A percentile compares a stretch with the other conserved stretches of the same genome.
These are phyloP conservation scores for Saimiri boliviensis DNA, from an alignment of 2,113 vertebrate species.

Conservation along the genomic window DNA sequence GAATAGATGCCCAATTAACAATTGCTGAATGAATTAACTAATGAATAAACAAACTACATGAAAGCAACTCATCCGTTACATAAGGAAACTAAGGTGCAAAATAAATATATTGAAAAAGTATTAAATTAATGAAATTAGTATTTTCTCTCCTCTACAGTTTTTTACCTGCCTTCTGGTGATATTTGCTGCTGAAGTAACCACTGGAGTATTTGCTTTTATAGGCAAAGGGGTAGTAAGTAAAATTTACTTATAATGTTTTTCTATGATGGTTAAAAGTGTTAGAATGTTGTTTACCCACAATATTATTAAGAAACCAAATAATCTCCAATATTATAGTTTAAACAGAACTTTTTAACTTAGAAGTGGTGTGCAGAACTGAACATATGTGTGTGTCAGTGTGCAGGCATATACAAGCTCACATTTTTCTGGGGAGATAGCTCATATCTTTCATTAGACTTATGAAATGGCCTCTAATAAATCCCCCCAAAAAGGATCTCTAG, in stretches of 20 bases:
- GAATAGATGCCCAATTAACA: background rate
- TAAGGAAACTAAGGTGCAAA: background rate
- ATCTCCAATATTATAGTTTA: background rate
- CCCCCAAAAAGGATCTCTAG: background rate
- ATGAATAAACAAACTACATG: background rate
- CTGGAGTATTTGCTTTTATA: conserved; percentile 97
- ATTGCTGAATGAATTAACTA: background rate
- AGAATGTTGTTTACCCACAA: background rate
- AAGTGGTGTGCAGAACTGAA: background rate
- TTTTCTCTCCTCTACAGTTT: conserved; percentile 88
- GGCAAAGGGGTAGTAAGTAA: conserved; percentile 93
- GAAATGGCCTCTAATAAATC: background rate
- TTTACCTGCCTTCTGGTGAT: conserved; percentile 96
- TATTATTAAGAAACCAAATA: conserved; percentile 20
- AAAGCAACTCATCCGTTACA: background rate
- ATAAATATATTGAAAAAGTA: conserved; percentile 23
- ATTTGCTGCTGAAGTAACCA: conserved; percentile 96
- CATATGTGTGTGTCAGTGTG: background rate
- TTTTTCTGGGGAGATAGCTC: background rate
- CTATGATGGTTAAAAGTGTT: background rate
- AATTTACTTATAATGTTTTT: conserved; percentile 13
- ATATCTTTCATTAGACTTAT: background rate
- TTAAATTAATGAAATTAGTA: conserved; percentile 58
- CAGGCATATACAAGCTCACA: rapidly evolving
- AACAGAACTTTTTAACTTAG: background rate